Evolutionary conservation across 2,888 invertebrate genomes (phyloP), one percentile per base, ranked within the genome.

Genomic region (Drosophila nr. medialis): DNA sequence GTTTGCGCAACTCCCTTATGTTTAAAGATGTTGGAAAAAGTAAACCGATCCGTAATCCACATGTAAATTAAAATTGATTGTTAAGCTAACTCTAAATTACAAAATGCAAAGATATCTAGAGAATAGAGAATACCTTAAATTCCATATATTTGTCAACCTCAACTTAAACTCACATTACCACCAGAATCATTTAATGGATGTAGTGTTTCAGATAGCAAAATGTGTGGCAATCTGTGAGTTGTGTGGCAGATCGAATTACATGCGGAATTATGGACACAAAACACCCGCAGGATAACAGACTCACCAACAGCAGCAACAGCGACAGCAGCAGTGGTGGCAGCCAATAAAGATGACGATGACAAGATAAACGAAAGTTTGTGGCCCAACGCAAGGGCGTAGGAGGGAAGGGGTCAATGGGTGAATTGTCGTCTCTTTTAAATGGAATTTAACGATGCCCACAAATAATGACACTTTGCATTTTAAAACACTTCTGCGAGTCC

Each of bases 381-480:
- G 63, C 56, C 45, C 34, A 27, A 30, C 49, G 49, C 42, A 53
- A 29, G 42, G 24, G 56, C 59, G 51, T 40, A 29, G 54, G 13
- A 0, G 2, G 13, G 45, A 45, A 15, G 53, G 45, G 53, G 53
- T 34, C 13, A 21, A 10, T 36, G 32, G 18, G 18, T 13, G 24
- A 61, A 49, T 49, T 63, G 66, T 63, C 50, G 62, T 63, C 68
- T 70, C 81, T 80, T 89, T 87, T 82, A 87, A 89, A 77, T 88
- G 89, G 89, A 89, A 84, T 87, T 86, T 87, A 86, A 87, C 88
- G 88, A 86, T 87, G 75, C 73, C 69, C 83, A 84, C 84, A 84
- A 87, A 87, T 86, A 86, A 87, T 75, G 84, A 74, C 80, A 86
- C 81, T 88, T 86, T 84, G 83, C 88, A 86, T 86, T 86, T 86